phyloP scores from a whole-genome alignment of 2,888 invertebrate species.

The Suillia variegata region DNA sequence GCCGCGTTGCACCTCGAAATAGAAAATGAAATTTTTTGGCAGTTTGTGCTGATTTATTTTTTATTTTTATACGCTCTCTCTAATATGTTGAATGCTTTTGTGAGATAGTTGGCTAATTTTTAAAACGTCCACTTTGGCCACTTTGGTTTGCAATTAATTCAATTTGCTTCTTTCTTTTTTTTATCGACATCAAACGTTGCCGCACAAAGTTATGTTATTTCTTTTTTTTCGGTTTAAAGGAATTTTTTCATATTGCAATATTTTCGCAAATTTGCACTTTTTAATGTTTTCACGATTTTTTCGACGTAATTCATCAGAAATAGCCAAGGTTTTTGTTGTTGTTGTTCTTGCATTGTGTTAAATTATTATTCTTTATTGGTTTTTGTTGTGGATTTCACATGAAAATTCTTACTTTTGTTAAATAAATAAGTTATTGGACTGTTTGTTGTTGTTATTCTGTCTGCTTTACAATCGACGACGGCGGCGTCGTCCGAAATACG shows the following conservation, averaged over 20 bases:
- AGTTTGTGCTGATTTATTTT: background rate
- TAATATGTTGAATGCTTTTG: background rate
- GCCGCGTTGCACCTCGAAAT: background rate
- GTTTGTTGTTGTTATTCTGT: no score
- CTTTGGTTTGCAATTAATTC: background rate
- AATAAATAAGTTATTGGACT: no score
- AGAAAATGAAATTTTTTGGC: background rate
- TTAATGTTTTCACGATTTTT: no score
- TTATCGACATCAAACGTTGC: background rate
- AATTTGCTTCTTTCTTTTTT: background rate
- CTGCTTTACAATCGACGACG: no score
- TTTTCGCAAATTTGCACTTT: no score
- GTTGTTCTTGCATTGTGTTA: background rate
- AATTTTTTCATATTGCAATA: no score
- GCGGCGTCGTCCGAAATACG: constrained; percentile 31
- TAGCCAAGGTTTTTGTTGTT: background rate
- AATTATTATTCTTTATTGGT: background rate
- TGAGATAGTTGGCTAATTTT: background rate
- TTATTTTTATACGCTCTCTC: background rate
- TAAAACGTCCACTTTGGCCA: background rate
- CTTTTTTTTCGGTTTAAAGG: background rate
- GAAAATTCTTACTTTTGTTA: no score
- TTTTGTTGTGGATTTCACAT: no score
- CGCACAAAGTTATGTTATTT: no score
- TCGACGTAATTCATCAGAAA: background rate